Conservation (phyloP, 1,140 invertebrate species). For the Ceratina calcarata region DNA sequence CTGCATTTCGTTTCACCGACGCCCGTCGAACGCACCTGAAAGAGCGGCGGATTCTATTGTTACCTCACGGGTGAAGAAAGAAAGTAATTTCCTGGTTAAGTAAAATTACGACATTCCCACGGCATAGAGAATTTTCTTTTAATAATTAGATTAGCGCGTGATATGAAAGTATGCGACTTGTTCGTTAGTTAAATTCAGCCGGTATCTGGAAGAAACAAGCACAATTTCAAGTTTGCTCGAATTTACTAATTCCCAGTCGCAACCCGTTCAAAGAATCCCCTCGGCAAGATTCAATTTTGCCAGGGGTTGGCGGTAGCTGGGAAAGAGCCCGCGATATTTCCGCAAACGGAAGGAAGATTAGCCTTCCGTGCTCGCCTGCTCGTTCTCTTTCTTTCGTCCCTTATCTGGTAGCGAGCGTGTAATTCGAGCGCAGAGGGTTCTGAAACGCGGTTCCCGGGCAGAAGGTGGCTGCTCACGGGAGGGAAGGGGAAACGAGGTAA, state of each 20-base stretch:
- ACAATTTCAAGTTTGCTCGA: too few species aligned
- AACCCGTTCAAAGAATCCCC: background rate
- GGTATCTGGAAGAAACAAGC: too few species aligned
- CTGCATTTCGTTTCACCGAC: background rate
- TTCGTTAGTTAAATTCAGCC: too few species aligned
- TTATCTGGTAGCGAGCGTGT: slow-evolving; percentile 10
- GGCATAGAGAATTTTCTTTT: too few species aligned
- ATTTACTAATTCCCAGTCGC: background rate
- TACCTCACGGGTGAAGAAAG: too few species aligned
- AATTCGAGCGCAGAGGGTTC: background rate
- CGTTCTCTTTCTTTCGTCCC: too few species aligned
- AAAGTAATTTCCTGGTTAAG: too few species aligned
- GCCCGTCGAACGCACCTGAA: too few species aligned
- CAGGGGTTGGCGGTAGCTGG: background rate
- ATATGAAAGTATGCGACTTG: too few species aligned
- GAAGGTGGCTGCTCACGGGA: slow-evolving; percentile 25
- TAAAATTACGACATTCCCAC: too few species aligned
- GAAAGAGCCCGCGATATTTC: slow-evolving; percentile 11
- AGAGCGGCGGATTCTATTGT: too few species aligned
- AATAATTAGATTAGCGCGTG: too few species aligned
- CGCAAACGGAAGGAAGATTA: slow-evolving; percentile 24
- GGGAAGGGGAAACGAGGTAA: background rate
- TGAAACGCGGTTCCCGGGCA: background rate
- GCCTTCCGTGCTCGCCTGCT: background rate
- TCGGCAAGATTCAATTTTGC: background rate